A percentile compares a stretch with the other conserved stretches of the same genome.
Conservation (phyloP, 1,140 invertebrate species). For the Drosophila pruinosa region DNA sequence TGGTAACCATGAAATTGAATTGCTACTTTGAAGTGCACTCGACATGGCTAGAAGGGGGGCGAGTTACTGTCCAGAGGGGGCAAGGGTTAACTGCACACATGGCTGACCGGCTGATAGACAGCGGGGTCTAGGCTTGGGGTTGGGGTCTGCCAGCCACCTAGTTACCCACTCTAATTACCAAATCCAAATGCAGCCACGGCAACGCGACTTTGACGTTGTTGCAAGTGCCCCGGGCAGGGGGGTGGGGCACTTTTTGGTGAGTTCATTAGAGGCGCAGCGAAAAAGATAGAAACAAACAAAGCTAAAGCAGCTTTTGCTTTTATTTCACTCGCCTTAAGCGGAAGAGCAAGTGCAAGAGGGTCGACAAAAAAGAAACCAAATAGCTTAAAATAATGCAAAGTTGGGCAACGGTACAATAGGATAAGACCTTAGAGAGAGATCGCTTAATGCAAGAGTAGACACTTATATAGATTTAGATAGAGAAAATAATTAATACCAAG, state of each 20-base stretch:
- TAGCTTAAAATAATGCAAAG: not conserved
- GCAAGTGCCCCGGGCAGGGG: conserved; percentile 27
- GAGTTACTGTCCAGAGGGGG: not conserved
- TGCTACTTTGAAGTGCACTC: conserved; percentile 80
- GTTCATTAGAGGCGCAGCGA: conserved; percentile 45
- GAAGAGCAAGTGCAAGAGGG: not conserved
- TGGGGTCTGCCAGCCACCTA: conserved; percentile 55
- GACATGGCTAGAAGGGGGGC: conserved; percentile 30
- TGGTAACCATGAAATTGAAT: conserved; percentile 77
- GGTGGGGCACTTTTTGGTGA: conserved; percentile 12
- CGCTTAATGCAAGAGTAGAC: too few species aligned
- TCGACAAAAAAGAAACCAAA: not conserved
- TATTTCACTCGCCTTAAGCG: not conserved
- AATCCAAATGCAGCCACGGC: conserved; percentile 43
- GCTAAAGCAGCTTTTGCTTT: conserved; percentile 7
- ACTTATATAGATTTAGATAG: too few species aligned
- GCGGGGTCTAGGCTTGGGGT: not conserved
- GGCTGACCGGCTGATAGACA: conserved; percentile 69
- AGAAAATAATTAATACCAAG: too few species aligned
- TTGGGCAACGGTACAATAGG: not conserved
- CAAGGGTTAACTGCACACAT: conserved; percentile 68
- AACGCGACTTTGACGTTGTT: conserved; percentile 39
- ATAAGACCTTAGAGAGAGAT: too few species aligned
- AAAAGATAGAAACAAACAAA: not conserved
- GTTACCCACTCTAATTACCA: conserved; percentile 70